Conservation (phyloP, 2,888 invertebrate genomes). For the Drosophila greeni region DNA sequence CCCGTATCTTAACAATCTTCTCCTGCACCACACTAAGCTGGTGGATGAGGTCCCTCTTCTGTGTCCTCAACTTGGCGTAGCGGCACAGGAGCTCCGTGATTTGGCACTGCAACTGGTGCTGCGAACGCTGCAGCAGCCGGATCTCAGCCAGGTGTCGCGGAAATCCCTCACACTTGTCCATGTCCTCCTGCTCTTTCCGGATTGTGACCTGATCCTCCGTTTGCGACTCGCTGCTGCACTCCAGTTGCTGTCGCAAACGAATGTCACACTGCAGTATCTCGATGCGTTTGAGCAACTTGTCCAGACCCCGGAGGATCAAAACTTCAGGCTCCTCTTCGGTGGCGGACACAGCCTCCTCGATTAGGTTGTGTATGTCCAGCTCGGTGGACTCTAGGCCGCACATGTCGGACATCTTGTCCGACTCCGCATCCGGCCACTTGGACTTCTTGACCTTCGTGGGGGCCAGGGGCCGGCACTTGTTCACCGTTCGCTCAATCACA, state of each 20-base stretch:
- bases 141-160: background rate
- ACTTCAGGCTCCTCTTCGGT: conserved; percentile 3
- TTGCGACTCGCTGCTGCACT: background rate
- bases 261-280: conserved; percentile 15
- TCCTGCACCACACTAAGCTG: conserved; percentile 1
- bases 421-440: background rate
- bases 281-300: conserved; percentile 1
- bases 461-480: background rate
- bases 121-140: background rate
- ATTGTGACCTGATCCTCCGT: background rate
- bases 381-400: background rate
- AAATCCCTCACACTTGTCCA: background rate
- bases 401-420: background rate
- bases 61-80: conserved; percentile 5
- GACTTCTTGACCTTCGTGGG: background rate
- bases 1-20: background rate
- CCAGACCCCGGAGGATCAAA: background rate
- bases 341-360: background rate
- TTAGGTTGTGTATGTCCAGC: background rate
- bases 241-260: background rate
- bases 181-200: background rate
- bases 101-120: conserved; percentile 11
- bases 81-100: conserved; percentile 10
- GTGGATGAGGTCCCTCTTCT: background rate
- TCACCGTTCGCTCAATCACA: conserved; percentile 3